Evolutionary conservation across 2,888 invertebrate genomes (phyloP).

Genomic region (Lepidonotus clava): DNA sequence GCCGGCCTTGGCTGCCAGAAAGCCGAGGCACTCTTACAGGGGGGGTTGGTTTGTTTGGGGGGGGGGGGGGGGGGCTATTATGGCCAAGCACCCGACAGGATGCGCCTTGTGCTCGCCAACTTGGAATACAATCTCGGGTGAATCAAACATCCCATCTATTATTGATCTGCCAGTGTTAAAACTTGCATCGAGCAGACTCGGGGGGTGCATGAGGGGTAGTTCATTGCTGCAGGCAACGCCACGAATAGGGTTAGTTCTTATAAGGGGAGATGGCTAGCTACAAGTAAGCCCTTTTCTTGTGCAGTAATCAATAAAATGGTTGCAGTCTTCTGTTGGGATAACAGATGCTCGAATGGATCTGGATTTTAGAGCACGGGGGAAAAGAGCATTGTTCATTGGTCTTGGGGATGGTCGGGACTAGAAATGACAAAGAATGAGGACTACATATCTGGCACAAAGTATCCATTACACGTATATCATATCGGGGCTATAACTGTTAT

Average conservation of each 20-base stretch:
- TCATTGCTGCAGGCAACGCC: not conserved
- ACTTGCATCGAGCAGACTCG: not conserved
- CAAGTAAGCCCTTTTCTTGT: constrained; percentile 25
- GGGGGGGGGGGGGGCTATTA: not conserved
- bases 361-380: not conserved
- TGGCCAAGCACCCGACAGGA: constrained; percentile 13
- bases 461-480: not conserved
- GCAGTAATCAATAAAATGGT: constrained; percentile 29
- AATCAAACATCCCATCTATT: constrained; percentile 44
- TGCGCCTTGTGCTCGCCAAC: constrained; percentile 42
- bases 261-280: not conserved
- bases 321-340: constrained; percentile 24
- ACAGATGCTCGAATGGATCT: constrained; percentile 20
- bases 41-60: no score
- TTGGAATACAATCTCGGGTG: constrained; percentile 53
- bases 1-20: no score
- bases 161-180: constrained; percentile 36
- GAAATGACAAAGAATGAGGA: not conserved
- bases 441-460: not conserved
- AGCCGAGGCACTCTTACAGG: no score
- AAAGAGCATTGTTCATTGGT: no score
- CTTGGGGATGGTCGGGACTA: not conserved
- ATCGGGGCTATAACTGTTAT: not conserved
- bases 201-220: constrained; percentile 1
- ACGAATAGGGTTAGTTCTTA: constrained; percentile 38